A percentile compares a stretch with the other conserved stretches of the same genome.
phyloP scores from a whole-genome alignment of 2,888 invertebrate genomes.

The Mesochorus sp. region DNA sequence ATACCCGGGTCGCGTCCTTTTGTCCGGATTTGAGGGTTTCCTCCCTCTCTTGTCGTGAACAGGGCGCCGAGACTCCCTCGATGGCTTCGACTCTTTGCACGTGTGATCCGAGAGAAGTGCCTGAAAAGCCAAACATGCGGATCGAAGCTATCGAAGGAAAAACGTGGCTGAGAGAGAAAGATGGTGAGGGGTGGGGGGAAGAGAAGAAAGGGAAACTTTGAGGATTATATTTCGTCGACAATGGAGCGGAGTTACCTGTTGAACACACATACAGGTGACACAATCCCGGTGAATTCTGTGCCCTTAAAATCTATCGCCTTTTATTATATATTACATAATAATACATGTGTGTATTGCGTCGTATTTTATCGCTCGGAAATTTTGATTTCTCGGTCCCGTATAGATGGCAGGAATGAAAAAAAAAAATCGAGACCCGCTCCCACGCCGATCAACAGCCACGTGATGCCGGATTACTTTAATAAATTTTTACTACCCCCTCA shows the following conservation, averaged over 20 bases:
- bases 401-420: slow-evolving; percentile 66
- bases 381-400: slow-evolving; percentile 76
- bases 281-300: slow-evolving; percentile 59
- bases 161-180: slow-evolving; percentile 25
- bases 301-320: slow-evolving; percentile 39
- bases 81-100: slow-evolving; percentile 17
- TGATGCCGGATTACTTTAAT: slow-evolving; percentile 79
- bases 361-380: slow-evolving; percentile 79
- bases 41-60: slow-evolving; percentile 40
- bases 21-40: too few species aligned
- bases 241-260: slow-evolving; percentile 79
- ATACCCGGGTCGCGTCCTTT: too few species aligned
- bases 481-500: slow-evolving; percentile 73
- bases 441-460: slow-evolving; percentile 81
- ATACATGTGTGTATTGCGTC: slow-evolving; percentile 67
- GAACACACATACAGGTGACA: slow-evolving; percentile 81
- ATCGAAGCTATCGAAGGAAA: not conserved
- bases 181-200: not conserved
- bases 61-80: slow-evolving; percentile 12
- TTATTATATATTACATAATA: slow-evolving; percentile 70
- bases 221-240: slow-evolving; percentile 66
- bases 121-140: slow-evolving; percentile 50
- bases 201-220: not conserved
- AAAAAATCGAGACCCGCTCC: slow-evolving; percentile 75
- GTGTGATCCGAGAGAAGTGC: slow-evolving; percentile 33